Evolutionary conservation across 2,113 vertebrate species (phyloP), one percentile per base, ranked within the genome.

Genomic region (Zosterops lateralis): DNA sequence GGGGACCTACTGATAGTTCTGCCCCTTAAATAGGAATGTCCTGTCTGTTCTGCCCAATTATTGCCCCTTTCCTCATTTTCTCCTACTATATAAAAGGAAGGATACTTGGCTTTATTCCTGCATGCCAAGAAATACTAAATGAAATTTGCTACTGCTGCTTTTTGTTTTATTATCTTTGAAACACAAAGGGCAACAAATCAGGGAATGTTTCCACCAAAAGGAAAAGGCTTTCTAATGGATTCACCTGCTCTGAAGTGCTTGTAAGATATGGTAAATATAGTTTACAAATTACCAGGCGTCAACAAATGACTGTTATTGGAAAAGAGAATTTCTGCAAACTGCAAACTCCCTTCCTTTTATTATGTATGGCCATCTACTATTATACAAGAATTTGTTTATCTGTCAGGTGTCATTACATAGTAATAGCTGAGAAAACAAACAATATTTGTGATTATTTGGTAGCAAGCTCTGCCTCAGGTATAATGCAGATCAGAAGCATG

Each of bases 281-380:
- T 51, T 90, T 73, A 94, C 74, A 89, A 89, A 93, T 84, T 64
- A 88, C n/a, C 77, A 78, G 62, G 68, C 76, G 66, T 71, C 54
- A 76, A 44, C 50, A 92, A 76, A 81, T 34, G 12, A 89, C 40
- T 74, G 40, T 32, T 87, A 60, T 14, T 81, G 67, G 62, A 89
- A 94, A n/a, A 78, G 47, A 6, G 0, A 45, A 62, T 47, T 92
- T 72, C 53, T 78, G 53, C 31, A 92, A 56, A 87, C 21, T 56
- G 66, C n/a, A 84, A 84, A 61, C 54, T 8, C 14, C 14, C 26
- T 73, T 42, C 62, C 17, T 82, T 82, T 73, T 51, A 62, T 22
- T 65, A 51, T 26, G 10, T 26, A 58, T 1, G 9, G 36, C 7
- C 20, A 89, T 44, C 45, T 87, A 82, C 64, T 57, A 76, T 26